Conservation (phyloP, 2,888 invertebrate genomes). For the Phoenoteleia sp. region DNA sequence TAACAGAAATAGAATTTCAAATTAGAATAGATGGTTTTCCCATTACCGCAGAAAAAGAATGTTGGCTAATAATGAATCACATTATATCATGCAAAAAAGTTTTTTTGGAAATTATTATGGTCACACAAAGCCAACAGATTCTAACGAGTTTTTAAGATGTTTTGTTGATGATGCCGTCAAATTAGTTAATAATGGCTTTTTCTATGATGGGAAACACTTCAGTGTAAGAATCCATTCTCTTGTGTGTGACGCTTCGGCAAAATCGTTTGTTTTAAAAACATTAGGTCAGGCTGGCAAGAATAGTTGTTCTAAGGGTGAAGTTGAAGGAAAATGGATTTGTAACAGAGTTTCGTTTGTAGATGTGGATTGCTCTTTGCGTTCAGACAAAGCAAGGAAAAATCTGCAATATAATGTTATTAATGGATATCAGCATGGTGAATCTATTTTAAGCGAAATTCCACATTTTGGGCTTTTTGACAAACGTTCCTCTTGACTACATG, state of each 20-base stretch:
- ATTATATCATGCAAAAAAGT: background rate
- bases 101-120: background rate
- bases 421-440: conserved; percentile 3
- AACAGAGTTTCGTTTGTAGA: background rate
- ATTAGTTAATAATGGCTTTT: background rate
- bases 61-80: background rate
- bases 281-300: background rate
- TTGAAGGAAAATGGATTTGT: background rate
- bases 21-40: background rate
- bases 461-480: conserved; percentile 8
- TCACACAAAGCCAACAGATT: background rate
- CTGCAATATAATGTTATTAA: background rate
- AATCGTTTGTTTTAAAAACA: background rate
- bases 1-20: background rate
- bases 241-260: background rate
- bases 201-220: background rate
- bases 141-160: background rate
- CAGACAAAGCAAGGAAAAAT: conserved; percentile 5
- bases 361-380: background rate
- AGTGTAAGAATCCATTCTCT: background rate
- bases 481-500: conserved; percentile 20
- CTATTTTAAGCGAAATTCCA: conserved; percentile 11
- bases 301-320: conserved; percentile 18
- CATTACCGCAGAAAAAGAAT: background rate
- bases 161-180: background rate